Percentiles rank a stretch among this genome's conserved stretches.
Evolutionary conservation across 2,113 vertebrate genomes (phyloP).

Genomic region (Nyctibius bracteatus): DNA sequence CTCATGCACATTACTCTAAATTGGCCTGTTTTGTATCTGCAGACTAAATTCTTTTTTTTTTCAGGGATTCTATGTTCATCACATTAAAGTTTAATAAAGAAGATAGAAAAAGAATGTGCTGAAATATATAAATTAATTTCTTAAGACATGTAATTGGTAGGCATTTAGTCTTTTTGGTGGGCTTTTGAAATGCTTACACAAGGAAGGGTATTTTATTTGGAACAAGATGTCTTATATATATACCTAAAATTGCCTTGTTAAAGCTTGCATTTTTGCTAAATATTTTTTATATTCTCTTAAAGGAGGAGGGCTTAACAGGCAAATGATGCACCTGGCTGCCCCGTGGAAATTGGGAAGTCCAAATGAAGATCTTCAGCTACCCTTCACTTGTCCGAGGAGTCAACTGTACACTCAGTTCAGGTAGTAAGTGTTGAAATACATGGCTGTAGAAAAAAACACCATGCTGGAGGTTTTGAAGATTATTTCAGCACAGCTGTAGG

Average conservation of each 20-base stretch:
- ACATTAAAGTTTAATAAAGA: not conserved
- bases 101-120: not conserved
- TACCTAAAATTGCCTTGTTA: not conserved
- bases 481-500: not conserved
- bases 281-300: not conserved
- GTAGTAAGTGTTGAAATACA: not conserved
- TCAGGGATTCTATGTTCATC: not conserved
- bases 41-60: not conserved
- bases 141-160: not conserved
- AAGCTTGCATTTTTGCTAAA: not conserved
- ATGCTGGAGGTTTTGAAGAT: not conserved
- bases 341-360: not conserved
- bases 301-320: not conserved
- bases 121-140: not conserved
- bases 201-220: not conserved
- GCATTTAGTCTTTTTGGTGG: not conserved
- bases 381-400: not conserved
- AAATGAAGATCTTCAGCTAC: not conserved
- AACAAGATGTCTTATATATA: not conserved
- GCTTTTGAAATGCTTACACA: not conserved
- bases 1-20: not conserved
- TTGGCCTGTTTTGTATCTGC: not conserved
- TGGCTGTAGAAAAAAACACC: not conserved
- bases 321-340: not conserved
- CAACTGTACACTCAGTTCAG: not conserved